phyloP scores from a whole-genome alignment of 2,797 vertebrate genomes.

The Typhlichthys eigenmanni region DNA sequence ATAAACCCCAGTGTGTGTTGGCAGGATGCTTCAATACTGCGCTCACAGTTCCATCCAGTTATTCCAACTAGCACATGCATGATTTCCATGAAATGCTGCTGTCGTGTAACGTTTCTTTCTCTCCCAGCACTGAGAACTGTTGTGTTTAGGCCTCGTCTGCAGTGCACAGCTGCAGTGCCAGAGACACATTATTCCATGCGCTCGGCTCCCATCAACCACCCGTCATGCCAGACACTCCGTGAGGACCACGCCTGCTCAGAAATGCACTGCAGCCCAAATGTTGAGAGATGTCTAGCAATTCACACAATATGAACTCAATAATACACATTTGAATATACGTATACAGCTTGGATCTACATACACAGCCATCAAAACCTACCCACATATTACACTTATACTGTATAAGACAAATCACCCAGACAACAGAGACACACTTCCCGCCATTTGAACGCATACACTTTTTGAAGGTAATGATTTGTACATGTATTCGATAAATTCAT shows the following conservation, averaged over 20 bases:
- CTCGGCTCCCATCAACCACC: conserved; percentile 59
- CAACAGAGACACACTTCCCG: not conserved
- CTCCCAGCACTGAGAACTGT: conserved; percentile 13
- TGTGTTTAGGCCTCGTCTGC: conserved; percentile 34
- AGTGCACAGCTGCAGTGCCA: conserved; percentile 58
- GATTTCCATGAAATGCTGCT: not conserved
- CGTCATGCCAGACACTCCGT: conserved; percentile 46
- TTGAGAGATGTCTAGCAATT: conserved; percentile 33
- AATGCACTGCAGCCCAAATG: conserved; percentile 23
- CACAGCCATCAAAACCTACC: too few relatives aligned
- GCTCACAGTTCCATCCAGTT: too few relatives aligned
- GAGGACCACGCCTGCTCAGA: conserved; percentile 43
- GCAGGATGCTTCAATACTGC: too few relatives aligned
- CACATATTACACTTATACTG: too few relatives aligned
- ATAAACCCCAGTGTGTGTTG: too few relatives aligned
- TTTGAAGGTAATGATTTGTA: too few relatives aligned
- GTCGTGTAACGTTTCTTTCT: conserved; percentile 21
- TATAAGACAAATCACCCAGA: not conserved
- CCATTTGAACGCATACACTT: too few relatives aligned
- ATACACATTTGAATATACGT: too few relatives aligned
- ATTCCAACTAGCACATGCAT: not conserved
- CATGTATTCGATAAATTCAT: too few relatives aligned
- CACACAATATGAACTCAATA: not conserved
- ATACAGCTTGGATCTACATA: too few relatives aligned
- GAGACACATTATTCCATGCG: conserved; percentile 44